A percentile compares a stretch with the other conserved stretches of the same genome.
These are phyloP conservation scores for Fukomys damarensis DNA, from an alignment of 2,113 vertebrate genomes.

Conservation along the genomic window DNA sequence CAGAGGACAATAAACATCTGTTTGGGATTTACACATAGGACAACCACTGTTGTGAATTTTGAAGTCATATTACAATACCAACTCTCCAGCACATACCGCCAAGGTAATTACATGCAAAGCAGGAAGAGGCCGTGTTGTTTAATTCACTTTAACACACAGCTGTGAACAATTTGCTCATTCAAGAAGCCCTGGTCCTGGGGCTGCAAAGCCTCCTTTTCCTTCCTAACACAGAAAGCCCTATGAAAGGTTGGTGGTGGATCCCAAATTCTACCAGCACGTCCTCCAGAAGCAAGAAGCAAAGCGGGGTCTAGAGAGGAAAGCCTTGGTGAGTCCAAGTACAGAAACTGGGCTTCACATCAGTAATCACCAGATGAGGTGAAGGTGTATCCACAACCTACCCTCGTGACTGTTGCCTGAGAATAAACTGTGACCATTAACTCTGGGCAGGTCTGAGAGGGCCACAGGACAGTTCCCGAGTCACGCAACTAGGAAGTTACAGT, in stretches of 20 bases:
- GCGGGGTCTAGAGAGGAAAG: not conserved
- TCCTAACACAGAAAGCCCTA: not conserved
- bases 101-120: not conserved
- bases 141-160: constrained; percentile 23
- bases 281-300: not conserved
- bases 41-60: not conserved
- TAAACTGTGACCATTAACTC: not conserved
- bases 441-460: not conserved
- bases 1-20: not conserved
- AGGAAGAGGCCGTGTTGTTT: not conserved
- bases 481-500: not conserved
- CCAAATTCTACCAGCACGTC: not conserved
- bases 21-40: not conserved
- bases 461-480: not conserved
- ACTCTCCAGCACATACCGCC: not conserved
- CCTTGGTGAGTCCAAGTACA: not conserved
- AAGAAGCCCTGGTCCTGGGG: not conserved
- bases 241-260: not conserved
- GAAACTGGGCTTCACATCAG: not conserved
- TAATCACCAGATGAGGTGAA: not conserved
- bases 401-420: not conserved
- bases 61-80: not conserved
- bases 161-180: constrained; percentile 39
- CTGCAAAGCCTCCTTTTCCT: not conserved
- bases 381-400: not conserved